These are phyloP conservation scores for Platysternon megacephalum DNA, from an alignment of 2,113 vertebrate species.

Conservation along the genomic window DNA sequence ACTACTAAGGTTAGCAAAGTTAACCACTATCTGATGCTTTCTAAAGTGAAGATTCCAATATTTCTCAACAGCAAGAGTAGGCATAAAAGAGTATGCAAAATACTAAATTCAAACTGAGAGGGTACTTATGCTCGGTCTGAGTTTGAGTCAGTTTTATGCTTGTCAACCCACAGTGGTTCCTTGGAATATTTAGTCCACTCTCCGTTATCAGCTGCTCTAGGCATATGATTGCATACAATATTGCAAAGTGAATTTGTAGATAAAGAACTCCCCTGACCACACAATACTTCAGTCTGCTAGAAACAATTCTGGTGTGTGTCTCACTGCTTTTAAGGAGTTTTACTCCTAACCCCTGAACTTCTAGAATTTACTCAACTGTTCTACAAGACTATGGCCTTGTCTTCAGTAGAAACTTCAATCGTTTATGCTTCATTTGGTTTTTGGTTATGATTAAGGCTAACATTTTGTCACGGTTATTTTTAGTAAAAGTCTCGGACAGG, in stretches of 20 bases:
- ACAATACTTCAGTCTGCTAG: not conserved
- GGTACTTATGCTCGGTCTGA: not conserved
- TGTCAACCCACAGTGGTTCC: not conserved
- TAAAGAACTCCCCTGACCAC: not conserved
- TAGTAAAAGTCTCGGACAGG: too few relatives aligned
- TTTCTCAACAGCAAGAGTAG: not conserved
- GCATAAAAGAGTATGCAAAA: not conserved
- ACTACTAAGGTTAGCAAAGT: not conserved
- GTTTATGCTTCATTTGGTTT: not conserved
- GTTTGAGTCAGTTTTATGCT: not conserved
- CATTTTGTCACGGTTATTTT: too few relatives aligned
- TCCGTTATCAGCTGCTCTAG: not conserved
- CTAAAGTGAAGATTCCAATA: not conserved
- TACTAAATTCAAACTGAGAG: rapidly evolving
- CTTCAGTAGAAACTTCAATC: not conserved
- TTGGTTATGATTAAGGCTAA: too few relatives aligned
- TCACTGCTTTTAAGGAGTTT: not conserved
- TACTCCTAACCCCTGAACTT: conserved; percentile 17
- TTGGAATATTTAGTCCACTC: not conserved
- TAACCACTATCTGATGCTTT: not conserved
- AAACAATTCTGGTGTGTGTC: not conserved
- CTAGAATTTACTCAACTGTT: not conserved
- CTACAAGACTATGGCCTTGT: not conserved
- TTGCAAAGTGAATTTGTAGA: not conserved
- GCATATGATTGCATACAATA: not conserved